Evolutionary conservation across 2,888 invertebrate genomes (phyloP).

Genomic region (Gymnocheta viridis): DNA sequence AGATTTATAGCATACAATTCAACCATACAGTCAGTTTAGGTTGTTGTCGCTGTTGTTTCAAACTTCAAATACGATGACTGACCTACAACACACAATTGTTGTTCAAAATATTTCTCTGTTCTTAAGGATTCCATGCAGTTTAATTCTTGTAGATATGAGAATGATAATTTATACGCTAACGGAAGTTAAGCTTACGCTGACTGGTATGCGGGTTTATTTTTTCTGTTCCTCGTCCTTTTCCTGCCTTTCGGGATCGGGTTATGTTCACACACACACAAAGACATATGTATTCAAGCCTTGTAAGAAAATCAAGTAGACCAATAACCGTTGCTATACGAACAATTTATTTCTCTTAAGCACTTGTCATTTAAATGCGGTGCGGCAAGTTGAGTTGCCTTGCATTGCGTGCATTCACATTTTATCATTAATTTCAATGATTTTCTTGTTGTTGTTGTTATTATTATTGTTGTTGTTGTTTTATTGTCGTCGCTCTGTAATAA

Average conservation of each 20-base stretch:
- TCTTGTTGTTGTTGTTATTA: constrained; percentile 34
- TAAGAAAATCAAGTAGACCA: constrained; percentile 47
- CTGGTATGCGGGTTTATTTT: constrained; percentile 13
- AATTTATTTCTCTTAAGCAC: constrained; percentile 13
- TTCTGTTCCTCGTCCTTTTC: constrained; percentile 8
- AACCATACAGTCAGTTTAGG: constrained; percentile 30
- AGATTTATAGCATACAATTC: constrained; percentile 61
- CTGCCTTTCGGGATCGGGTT: constrained; percentile 20
- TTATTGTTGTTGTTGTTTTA: constrained; percentile 34
- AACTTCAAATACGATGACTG: constrained; percentile 38
- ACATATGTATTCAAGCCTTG: not conserved
- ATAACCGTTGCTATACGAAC: constrained; percentile 23
- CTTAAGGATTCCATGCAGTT: constrained; percentile 18
- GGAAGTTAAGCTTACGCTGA: constrained; percentile 39
- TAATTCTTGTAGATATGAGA: not conserved
- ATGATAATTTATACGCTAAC: constrained; percentile 53
- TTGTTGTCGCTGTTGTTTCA: constrained; percentile 16
- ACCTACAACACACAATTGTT: constrained; percentile 56
- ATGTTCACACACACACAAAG: not conserved
- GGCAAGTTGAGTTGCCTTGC: not conserved
- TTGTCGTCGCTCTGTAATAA: constrained; percentile 17
- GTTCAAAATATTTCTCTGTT: constrained; percentile 29
- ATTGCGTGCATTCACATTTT: constrained; percentile 51
- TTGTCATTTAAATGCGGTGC: constrained; percentile 11
- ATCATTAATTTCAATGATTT: constrained; percentile 49